Conservation (phyloP, 2,888 invertebrate species). For the Odontocolon sp. region DNA sequence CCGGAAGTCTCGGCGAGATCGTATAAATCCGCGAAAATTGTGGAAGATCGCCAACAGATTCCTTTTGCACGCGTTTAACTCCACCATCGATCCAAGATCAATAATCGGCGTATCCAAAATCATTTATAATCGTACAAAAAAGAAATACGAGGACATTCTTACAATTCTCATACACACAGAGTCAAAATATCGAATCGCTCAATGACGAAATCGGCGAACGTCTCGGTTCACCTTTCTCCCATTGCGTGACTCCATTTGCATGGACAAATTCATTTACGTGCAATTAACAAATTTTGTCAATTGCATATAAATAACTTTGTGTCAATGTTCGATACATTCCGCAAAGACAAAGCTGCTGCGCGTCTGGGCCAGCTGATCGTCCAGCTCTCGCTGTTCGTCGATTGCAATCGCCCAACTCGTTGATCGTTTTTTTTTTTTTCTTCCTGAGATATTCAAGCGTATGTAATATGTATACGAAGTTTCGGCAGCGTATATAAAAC, state of each 20-base stretch:
- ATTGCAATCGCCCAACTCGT: conserved; percentile 57
- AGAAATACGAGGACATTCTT: conserved; percentile 13
- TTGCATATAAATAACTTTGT: background rate
- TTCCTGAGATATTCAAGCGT: conserved; percentile 57
- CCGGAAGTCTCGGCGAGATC: conserved; percentile 57
- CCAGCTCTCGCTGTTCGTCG: conserved; percentile 67
- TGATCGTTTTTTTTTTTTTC: conserved; percentile 57
- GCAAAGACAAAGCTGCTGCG: conserved; percentile 61
- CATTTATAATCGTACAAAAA: conserved; percentile 17
- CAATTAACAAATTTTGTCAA: too few relatives aligned
- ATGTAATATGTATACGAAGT: conserved; percentile 20
- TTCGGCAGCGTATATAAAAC: conserved; percentile 45
- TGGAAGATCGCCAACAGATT: conserved; percentile 52
- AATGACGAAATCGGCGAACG: too few relatives aligned
- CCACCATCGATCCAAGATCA: conserved; percentile 45
- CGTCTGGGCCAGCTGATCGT: conserved; percentile 75
- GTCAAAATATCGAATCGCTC: conserved; percentile 28
- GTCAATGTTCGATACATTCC: background rate
- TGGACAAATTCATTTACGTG: too few relatives aligned
- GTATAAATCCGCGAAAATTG: conserved; percentile 59
- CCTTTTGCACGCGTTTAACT: conserved; percentile 53
- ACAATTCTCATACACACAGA: conserved; percentile 42
- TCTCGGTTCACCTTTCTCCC: too few relatives aligned
- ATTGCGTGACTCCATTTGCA: too few relatives aligned
- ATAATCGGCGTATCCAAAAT: conserved; percentile 42